phyloP scores from a whole-genome alignment of 2,797 vertebrate species.

The Hydrolagus colliei region DNA sequence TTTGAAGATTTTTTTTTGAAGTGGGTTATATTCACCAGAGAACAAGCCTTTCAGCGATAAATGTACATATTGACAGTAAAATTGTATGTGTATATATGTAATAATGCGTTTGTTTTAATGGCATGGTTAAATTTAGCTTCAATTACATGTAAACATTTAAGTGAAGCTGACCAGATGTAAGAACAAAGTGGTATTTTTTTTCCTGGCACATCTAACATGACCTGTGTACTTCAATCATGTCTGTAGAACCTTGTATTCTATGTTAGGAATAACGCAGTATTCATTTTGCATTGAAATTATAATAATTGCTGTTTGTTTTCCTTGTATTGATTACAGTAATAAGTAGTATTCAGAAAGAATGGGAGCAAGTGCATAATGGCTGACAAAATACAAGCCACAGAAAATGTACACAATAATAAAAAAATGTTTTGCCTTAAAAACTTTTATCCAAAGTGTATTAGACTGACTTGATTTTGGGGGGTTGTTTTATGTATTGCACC shows the following conservation, averaged over 20 bases:
- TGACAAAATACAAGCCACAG: slow-evolving; percentile 8
- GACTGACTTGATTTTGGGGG: neutral
- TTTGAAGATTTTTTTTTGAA: slow-evolving; percentile 42
- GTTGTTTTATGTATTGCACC: slow-evolving; percentile 13
- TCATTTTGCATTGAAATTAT: slow-evolving; percentile 49
- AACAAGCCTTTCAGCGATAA: slow-evolving; percentile 43
- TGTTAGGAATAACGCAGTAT: slow-evolving; percentile 43
- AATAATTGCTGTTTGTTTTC: slow-evolving; percentile 50
- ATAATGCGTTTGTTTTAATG: slow-evolving; percentile 47
- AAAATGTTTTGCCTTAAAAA: slow-evolving; percentile 26
- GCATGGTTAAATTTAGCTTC: slow-evolving; percentile 44
- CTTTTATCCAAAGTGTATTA: slow-evolving; percentile 23
- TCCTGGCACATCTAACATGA: slow-evolving; percentile 39
- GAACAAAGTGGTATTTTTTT: slow-evolving; percentile 40
- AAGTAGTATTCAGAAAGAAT: slow-evolving; percentile 20
- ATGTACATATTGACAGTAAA: slow-evolving; percentile 45
- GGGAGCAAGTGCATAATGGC: slow-evolving; percentile 20
- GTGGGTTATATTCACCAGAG: slow-evolving; percentile 39
- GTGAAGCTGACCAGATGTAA: slow-evolving; percentile 44
- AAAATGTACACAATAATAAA: slow-evolving; percentile 14
- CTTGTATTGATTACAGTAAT: slow-evolving; percentile 44
- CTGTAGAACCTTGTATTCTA: slow-evolving; percentile 46
- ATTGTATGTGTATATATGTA: slow-evolving; percentile 44
- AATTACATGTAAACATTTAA: slow-evolving; percentile 37
- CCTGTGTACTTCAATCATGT: slow-evolving; percentile 46